Conservation (phyloP, 2,888 invertebrate genomes). For the Cheiracanthium punctorium region DNA sequence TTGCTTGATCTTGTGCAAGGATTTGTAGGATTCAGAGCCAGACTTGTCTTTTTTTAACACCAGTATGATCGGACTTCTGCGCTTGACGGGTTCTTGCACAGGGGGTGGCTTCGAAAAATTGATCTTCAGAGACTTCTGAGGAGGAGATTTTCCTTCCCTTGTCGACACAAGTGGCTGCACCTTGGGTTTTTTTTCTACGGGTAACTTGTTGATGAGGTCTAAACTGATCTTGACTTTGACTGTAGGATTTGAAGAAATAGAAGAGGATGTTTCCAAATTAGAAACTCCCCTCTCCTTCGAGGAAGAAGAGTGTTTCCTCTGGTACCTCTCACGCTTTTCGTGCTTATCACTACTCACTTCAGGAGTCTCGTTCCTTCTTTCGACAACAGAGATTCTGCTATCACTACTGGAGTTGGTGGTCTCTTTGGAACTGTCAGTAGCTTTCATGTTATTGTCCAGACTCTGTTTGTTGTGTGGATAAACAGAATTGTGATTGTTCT, state of each 20-base stretch:
- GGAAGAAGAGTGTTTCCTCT: constrained; percentile 42
- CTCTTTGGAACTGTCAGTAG: constrained; percentile 36
- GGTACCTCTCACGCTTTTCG: constrained; percentile 51
- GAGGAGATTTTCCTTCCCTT: constrained; percentile 14
- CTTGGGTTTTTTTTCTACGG: neutral
- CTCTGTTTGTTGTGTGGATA: neutral
- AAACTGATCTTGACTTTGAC: constrained; percentile 68
- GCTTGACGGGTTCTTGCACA: neutral
- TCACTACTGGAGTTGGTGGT: neutral
- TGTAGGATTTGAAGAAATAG: constrained; percentile 12
- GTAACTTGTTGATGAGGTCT: constrained; percentile 32
- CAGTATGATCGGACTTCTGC: constrained; percentile 36
- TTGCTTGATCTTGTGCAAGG: constrained; percentile 33
- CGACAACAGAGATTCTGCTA: neutral
- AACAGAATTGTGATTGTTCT: neutral
- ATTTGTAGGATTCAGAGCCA: constrained; percentile 48
- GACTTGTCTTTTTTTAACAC: constrained; percentile 68
- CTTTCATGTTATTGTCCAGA: constrained; percentile 18
- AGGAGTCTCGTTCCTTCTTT: neutral
- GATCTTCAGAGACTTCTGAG: constrained; percentile 46
- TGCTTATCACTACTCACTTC: constrained; percentile 34
- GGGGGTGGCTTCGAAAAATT: constrained; percentile 49
- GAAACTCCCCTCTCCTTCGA: constrained; percentile 22
- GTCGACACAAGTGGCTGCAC: neutral
- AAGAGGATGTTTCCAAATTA: constrained; percentile 22